A percentile compares a stretch with the other conserved stretches of the same genome.
phyloP scores from a whole-genome alignment of 2,113 vertebrate genomes.

The Sinosuthora webbiana region DNA sequence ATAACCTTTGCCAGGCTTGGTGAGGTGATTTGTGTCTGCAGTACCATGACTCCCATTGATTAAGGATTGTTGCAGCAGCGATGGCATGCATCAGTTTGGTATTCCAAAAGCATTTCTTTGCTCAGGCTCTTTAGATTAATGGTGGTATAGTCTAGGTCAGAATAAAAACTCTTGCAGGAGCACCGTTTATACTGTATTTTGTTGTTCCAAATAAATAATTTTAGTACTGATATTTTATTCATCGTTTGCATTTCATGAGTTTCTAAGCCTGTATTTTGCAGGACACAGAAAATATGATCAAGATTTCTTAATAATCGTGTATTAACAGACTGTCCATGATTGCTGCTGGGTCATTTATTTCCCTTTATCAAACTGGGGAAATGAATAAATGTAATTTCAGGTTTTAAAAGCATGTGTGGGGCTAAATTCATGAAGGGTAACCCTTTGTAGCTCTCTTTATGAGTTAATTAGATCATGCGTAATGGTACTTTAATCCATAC shows the following conservation, averaged over 20 bases:
- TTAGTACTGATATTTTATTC: neutral
- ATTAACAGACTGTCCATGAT: neutral
- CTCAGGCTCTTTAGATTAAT: neutral
- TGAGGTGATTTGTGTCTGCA: neutral
- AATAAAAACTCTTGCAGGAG: neutral
- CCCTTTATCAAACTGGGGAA: neutral
- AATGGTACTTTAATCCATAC: neutral
- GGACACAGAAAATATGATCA: neutral
- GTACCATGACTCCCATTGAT: neutral
- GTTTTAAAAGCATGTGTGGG: neutral
- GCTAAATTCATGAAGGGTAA: neutral
- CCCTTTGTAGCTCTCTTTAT: neutral
- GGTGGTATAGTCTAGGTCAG: neutral
- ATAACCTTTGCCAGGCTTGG: neutral
- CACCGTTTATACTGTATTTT: neutral
- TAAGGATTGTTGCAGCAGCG: neutral
- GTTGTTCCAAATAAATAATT: neutral
- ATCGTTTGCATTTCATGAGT: neutral
- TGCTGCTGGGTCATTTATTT: neutral
- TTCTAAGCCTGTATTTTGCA: neutral
- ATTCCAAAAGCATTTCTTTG: neutral
- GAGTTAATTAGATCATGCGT: neutral
- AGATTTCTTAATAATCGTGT: neutral
- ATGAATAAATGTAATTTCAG: neutral
- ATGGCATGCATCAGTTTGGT: neutral